These are phyloP conservation scores for Tyrophagus putrescentiae DNA, from an alignment of 1,140 invertebrate species.

Conservation along the genomic window DNA sequence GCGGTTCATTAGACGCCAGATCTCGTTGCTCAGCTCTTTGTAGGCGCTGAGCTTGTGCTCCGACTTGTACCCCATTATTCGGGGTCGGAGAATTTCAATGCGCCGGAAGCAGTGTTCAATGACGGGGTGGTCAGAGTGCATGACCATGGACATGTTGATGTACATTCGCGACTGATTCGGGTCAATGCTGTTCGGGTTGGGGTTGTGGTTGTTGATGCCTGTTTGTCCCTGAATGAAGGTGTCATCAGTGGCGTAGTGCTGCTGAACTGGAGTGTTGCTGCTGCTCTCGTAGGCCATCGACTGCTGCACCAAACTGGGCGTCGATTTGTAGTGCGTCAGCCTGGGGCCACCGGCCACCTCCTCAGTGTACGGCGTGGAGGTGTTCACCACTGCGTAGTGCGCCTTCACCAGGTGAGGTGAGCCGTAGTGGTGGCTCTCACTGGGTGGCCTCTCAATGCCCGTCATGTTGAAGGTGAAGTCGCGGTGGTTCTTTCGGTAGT, in stretches of 20 bases:
- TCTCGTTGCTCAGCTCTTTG: neutral
- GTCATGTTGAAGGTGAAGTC: neutral
- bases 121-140: constrained; percentile 8
- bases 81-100: constrained; percentile 13
- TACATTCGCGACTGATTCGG: constrained; percentile 8
- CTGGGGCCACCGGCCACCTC: neutral
- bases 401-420: constrained; percentile 1
- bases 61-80: constrained; percentile 7
- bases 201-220: too few species aligned
- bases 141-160: constrained; percentile 5
- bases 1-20: neutral
- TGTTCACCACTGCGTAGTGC: neutral
- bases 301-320: constrained; percentile 2
- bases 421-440: neutral
- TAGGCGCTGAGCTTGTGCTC: constrained; percentile 10
- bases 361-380: neutral
- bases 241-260: neutral
- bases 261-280: neutral
- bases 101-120: constrained; percentile 17
- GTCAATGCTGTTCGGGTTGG: too few species aligned
- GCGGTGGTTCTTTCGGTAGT: neutral
- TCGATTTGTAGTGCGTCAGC: constrained; percentile 5
- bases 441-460: neutral
- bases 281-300: neutral
- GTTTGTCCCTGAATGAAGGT: neutral